These are phyloP conservation scores for Paratrypauchen microcephalus DNA, from an alignment of 2,797 vertebrate species.

Conservation along the genomic window DNA sequence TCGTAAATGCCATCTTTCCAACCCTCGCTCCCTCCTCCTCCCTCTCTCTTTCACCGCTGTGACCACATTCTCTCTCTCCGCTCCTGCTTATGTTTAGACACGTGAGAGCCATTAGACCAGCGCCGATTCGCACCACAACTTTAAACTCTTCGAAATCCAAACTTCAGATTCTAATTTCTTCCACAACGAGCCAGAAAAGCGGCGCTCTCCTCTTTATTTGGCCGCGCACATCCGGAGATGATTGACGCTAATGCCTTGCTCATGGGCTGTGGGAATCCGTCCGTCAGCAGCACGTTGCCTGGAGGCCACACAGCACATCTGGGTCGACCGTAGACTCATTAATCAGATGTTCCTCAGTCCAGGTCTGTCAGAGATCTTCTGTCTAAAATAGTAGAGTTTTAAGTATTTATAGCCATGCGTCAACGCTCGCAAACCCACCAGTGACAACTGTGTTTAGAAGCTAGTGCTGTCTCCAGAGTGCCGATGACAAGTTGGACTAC, in stretches of 20 bases:
- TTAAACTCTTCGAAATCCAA: constrained; percentile 77
- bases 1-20: constrained; percentile 61
- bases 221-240: constrained; percentile 38
- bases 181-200: constrained; percentile 28
- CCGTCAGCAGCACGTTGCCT: constrained; percentile 27
- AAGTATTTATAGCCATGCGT: neutral
- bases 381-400: constrained; percentile 3
- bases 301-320: constrained; percentile 27
- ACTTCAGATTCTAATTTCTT: constrained; percentile 62
- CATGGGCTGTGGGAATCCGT: constrained; percentile 20
- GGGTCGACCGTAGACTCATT: constrained; percentile 20
- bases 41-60: constrained; percentile 56
- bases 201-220: constrained; percentile 46
- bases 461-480: no score
- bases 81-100: constrained; percentile 76
- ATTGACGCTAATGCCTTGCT: constrained; percentile 45
- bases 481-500: no score
- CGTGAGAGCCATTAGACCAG: constrained; percentile 77
- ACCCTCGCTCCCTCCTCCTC: neutral
- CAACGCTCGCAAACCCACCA: neutral
- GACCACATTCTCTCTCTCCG: constrained; percentile 66
- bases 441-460: neutral
- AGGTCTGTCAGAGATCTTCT: neutral
- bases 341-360: constrained; percentile 1
- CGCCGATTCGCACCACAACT: constrained; percentile 73